Evolutionary conservation across 2,113 vertebrate species (phyloP), one percentile per base, ranked within the genome.

Genomic region (Aptenodytes patagonicus): DNA sequence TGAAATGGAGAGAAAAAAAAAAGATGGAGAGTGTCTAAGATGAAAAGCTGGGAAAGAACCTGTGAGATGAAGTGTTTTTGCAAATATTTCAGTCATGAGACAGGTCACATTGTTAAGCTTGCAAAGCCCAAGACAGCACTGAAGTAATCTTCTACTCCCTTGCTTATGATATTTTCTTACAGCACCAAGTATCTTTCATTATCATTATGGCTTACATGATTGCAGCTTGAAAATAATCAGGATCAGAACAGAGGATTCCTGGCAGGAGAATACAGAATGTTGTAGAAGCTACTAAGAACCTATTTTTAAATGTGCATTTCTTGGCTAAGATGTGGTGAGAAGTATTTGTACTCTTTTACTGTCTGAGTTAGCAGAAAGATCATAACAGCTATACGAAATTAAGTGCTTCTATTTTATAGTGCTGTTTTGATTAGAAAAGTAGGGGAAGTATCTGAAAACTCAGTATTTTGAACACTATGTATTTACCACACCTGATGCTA

Each of bases 31-130:
- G 9, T 51, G 32, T 38, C n/a, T 14, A 31, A 80, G 54, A 93
- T 77, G 54, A 97, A 91, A 96, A 79, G 20, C 54, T 83, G 25
- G 13, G 25, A 95, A 91, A 72, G 57, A 80, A 95, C 46, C 61
- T 38, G 55, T 31, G n/a, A 96, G 70, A 87, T 26, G 20, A 76
- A 69, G 11, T 26, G 34, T 3, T 91, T 84, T 72, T 72, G 44
- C 46, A 91, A 94, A 79, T 62, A 85, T 19, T 87, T 71, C 73
- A 89, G 77, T 40, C 87, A 91, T 28, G 34, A 95, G 84, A 93
- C 1, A 1, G 18, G 9, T 89, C 81, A 80, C 20, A 29, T 14
- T 36, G 11, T 89, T 94, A 69, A 82, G 65, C n/a, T 46, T 93
- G 49, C 42, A 85, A 83, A 95, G 85, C 28, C 46, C 36, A 83